Conservation (phyloP, 2,888 invertebrate species). For the Ormyrus thymus region DNA sequence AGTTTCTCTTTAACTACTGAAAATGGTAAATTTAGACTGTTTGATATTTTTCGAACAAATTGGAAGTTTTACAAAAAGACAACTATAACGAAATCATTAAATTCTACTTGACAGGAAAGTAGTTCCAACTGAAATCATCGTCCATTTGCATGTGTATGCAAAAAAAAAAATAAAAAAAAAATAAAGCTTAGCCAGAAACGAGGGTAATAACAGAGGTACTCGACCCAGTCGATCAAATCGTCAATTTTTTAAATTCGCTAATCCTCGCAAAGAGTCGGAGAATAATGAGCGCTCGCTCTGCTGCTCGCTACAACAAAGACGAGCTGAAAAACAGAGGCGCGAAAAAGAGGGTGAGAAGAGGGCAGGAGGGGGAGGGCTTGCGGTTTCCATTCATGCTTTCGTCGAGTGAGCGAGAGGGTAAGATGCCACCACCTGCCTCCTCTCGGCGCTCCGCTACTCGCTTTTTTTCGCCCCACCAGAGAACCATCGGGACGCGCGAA, state of each 20-base stretch:
- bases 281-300: neutral
- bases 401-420: neutral
- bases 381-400: slow-evolving; percentile 71
- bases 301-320: neutral
- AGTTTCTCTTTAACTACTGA: too few species aligned
- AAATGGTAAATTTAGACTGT: too few species aligned
- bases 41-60: too few species aligned
- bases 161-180: too few species aligned
- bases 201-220: too few species aligned
- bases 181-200: too few species aligned
- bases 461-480: neutral
- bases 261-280: slow-evolving; percentile 2
- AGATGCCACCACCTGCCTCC: neutral
- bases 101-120: too few species aligned
- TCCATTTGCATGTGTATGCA: too few species aligned
- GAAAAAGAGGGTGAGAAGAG: slow-evolving; percentile 2
- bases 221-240: too few species aligned
- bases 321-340: slow-evolving; percentile 11
- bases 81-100: too few species aligned
- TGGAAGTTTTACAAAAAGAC: too few species aligned
- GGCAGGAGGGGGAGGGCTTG: neutral
- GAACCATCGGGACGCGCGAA: neutral
- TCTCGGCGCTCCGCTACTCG: neutral
- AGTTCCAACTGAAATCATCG: too few species aligned
- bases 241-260: slow-evolving; percentile 22